Conservation (phyloP, 2,797 vertebrate species). For the Megaceryle alcyon region DNA sequence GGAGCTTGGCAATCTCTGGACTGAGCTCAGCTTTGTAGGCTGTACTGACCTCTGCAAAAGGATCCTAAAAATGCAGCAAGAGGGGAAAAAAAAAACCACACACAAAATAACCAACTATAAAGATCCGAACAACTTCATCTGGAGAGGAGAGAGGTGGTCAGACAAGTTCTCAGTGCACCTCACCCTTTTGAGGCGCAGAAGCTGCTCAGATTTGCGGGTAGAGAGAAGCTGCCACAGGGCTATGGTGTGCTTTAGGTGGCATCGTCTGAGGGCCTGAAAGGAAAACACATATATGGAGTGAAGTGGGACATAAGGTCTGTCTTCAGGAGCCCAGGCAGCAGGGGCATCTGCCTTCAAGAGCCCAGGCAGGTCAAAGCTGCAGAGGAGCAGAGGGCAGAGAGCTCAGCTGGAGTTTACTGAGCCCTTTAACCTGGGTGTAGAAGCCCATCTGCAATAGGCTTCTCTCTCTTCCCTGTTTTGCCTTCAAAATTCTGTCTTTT, state of each 20-base stretch:
- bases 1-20: slow-evolving; percentile 70
- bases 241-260: slow-evolving; percentile 85
- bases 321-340: neutral
- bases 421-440: no score
- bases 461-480: neutral
- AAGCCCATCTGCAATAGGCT: neutral
- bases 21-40: slow-evolving; percentile 82
- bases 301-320: neutral
- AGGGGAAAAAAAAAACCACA: no score
- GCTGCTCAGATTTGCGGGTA: slow-evolving; percentile 89
- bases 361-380: neutral
- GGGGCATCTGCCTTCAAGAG: neutral
- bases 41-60: slow-evolving; percentile 81
- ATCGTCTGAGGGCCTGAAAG: slow-evolving; percentile 84
- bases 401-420: neutral
- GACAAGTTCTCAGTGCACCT: neutral
- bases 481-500: neutral
- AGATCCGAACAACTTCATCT: neutral
- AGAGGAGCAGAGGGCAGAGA: neutral
- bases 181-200: slow-evolving; percentile 88
- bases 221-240: slow-evolving; percentile 92
- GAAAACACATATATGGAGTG: neutral
- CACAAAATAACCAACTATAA: neutral
- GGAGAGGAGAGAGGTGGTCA: neutral
- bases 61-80: slow-evolving; percentile 82